Evolutionary conservation across 1,140 invertebrate genomes (phyloP).

Genomic region (Procambarus virginalis): DNA sequence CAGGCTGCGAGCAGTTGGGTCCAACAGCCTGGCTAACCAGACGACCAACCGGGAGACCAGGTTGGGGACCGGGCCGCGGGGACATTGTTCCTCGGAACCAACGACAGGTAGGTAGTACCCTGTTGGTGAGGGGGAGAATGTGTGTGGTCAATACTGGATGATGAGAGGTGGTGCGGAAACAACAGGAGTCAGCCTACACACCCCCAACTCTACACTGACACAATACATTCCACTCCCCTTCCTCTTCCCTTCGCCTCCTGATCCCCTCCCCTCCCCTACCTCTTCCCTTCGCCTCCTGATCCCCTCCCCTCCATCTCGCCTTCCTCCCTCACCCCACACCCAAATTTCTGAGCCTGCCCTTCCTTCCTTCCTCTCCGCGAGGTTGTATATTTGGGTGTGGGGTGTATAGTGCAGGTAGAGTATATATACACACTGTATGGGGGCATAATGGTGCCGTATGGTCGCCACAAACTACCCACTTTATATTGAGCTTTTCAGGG

Average conservation of each 20-base stretch:
- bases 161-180: constrained; percentile 18
- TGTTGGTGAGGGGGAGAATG: too few relatives aligned
- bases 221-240: constrained; percentile 4
- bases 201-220: constrained; percentile 24
- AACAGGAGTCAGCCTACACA: not conserved
- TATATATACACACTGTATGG: not conserved
- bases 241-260: not conserved
- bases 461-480: not conserved
- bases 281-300: too few relatives aligned
- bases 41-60: too few relatives aligned
- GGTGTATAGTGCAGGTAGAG: not conserved
- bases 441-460: not conserved
- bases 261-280: too few relatives aligned
- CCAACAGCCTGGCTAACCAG: too few relatives aligned
- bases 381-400: not conserved
- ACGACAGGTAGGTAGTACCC: too few relatives aligned
- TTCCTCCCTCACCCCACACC: not conserved
- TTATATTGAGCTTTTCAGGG: not conserved
- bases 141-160: constrained; percentile 24
- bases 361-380: not conserved
- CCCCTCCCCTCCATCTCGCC: not conserved
- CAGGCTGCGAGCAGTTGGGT: too few relatives aligned
- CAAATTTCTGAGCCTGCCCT: constrained; percentile 12
- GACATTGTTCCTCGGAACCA: too few relatives aligned
- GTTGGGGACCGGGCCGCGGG: too few relatives aligned